Conservation (phyloP, 2,888 invertebrate genomes). For the Lomographa bimaculata region DNA sequence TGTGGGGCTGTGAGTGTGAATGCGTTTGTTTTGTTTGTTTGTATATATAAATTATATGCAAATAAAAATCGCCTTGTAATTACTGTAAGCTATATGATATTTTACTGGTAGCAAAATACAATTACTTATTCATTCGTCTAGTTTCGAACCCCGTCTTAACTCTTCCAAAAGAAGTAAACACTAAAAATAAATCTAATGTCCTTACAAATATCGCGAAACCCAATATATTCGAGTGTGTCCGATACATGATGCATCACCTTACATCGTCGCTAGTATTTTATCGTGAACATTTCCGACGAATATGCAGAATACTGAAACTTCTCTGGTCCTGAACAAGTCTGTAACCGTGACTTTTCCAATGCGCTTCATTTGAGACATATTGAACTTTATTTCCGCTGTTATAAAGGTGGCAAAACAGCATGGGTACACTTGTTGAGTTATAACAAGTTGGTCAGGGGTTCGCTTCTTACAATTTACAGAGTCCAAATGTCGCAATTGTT, state of each 20-base stretch:
- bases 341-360: slow-evolving; percentile 24
- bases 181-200: slow-evolving; percentile 11
- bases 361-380: slow-evolving; percentile 10
- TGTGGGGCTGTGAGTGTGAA: no score
- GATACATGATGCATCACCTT: slow-evolving; percentile 48
- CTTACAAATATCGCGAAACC: slow-evolving; percentile 15
- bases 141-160: no score
- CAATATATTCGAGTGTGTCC: slow-evolving; percentile 32
- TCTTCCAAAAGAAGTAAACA: no score
- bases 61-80: no score
- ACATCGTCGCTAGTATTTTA: slow-evolving; percentile 47
- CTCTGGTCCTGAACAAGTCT: slow-evolving; percentile 39
- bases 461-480: slow-evolving; percentile 43
- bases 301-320: slow-evolving; percentile 54
- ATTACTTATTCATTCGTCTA: no score
- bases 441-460: slow-evolving; percentile 47
- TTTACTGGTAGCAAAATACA: no score
- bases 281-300: slow-evolving; percentile 42
- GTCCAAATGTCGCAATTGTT: slow-evolving; percentile 49
- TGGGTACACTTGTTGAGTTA: slow-evolving; percentile 32
- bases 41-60: no score
- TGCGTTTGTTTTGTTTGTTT: no score
- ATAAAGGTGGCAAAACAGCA: slow-evolving; percentile 4
- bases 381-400: slow-evolving; percentile 12
- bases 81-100: no score